Conservation (phyloP, 2,888 invertebrate species). For the Peribatodes rhomboidaria region DNA sequence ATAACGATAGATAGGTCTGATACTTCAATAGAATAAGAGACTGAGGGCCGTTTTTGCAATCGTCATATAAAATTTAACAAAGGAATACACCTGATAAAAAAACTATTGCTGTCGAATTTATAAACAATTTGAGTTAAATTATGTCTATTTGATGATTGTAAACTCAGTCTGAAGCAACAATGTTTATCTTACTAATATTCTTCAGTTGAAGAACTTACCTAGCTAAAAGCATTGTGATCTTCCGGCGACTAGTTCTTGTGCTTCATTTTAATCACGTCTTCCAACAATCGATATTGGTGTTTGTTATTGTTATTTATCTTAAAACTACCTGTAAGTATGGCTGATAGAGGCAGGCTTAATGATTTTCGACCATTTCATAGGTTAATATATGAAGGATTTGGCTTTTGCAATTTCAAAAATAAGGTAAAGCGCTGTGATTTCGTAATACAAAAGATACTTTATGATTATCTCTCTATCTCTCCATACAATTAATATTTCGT, state of each 20-base stretch:
- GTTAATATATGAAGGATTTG: not conserved
- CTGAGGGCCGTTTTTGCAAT: not conserved
- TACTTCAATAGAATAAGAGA: not conserved
- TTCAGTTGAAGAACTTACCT: not conserved
- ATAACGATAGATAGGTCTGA: too few species aligned
- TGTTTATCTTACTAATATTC: too few species aligned
- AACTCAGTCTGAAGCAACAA: too few species aligned
- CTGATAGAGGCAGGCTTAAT: not conserved
- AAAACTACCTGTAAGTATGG: slow-evolving; percentile 2
- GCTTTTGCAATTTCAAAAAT: not conserved
- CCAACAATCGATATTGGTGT: slow-evolving; percentile 12
- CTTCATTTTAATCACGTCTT: slow-evolving; percentile 9
- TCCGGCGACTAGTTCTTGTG: slow-evolving; percentile 1
- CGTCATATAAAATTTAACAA: not conserved
- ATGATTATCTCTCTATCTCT: not conserved
- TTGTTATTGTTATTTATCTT: slow-evolving; percentile 12
- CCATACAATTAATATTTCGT: slow-evolving; percentile 1
- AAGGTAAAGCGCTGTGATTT: slow-evolving; percentile 4
- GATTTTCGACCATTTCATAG: not conserved
- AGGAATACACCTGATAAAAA: not conserved
- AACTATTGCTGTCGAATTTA: too few species aligned
- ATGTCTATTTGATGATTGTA: too few species aligned
- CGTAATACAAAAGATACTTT: not conserved
- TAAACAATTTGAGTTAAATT: too few species aligned
- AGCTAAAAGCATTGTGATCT: not conserved